These are phyloP conservation scores for Tethya wilhelma DNA, from an alignment of 37 sponge, comb jelly and placozoan genomes.

Conservation along the genomic window DNA sequence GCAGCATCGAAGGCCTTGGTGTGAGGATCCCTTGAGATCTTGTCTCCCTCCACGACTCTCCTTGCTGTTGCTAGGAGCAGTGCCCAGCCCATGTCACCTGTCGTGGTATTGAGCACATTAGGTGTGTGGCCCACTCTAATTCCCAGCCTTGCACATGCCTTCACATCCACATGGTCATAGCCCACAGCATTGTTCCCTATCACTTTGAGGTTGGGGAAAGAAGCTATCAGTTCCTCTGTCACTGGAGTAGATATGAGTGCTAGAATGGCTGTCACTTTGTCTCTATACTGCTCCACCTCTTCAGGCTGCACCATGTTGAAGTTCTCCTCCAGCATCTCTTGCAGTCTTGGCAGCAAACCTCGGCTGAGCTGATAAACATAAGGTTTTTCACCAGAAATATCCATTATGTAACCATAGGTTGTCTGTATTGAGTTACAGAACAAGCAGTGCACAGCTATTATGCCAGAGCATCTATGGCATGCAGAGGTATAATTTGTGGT, in stretches of 20 bases:
- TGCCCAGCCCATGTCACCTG: slow-evolving; percentile 85
- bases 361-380: slow-evolving; percentile 60
- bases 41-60: slow-evolving; percentile 78
- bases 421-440: no score
- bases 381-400: slow-evolving; percentile 22
- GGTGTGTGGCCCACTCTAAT: slow-evolving; percentile 87
- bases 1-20: slow-evolving; percentile 9
- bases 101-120: slow-evolving; percentile 48
- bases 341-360: slow-evolving; percentile 25
- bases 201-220: slow-evolving; percentile 82
- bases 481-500: background rate
- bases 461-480: no score
- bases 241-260: slow-evolving; percentile 33
- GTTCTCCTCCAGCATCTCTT: slow-evolving; percentile 30
- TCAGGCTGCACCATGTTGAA: slow-evolving; percentile 55
- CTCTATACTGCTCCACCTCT: slow-evolving; percentile 21
- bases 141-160: slow-evolving; percentile 54
- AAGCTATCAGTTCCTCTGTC: slow-evolving; percentile 38
- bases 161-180: slow-evolving; percentile 76
- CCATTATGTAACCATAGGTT: background rate
- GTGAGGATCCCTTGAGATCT: slow-evolving; percentile 25
- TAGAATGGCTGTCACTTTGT: slow-evolving; percentile 54
- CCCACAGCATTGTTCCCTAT: slow-evolving; percentile 78
- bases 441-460: no score
- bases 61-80: slow-evolving; percentile 76